Evolutionary conservation across 1,140 invertebrate genomes (phyloP).

Genomic region (Propsilocerus akamusi): DNA sequence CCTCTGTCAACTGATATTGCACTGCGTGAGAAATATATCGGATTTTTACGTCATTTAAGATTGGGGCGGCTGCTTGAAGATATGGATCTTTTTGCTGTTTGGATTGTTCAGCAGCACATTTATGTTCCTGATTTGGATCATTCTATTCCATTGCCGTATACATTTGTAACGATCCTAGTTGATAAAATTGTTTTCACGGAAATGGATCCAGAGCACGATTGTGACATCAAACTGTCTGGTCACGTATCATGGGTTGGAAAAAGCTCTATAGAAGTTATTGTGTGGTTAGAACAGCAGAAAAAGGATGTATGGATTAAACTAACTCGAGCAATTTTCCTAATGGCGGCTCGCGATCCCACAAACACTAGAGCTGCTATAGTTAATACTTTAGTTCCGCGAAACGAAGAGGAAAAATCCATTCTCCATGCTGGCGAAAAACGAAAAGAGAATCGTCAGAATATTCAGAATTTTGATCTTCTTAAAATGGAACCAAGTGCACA

Average conservation of each 20-base stretch:
- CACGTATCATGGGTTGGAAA: slow-evolving; percentile 58
- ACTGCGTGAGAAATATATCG: slow-evolving; percentile 50
- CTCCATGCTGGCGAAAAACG: slow-evolving; percentile 35
- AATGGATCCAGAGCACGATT: slow-evolving; percentile 25
- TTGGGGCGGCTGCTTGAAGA: slow-evolving; percentile 59
- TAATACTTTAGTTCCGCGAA: slow-evolving; percentile 39
- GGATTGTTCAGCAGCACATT: slow-evolving; percentile 49
- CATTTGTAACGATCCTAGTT: slow-evolving; percentile 55
- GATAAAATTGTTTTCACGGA: slow-evolving; percentile 46
- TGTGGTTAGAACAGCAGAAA: slow-evolving; percentile 47
- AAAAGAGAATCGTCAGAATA: slow-evolving; percentile 27
- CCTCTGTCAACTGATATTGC: slow-evolving; percentile 39
- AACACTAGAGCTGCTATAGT: slow-evolving; percentile 38
- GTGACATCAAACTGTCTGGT: slow-evolving; percentile 50
- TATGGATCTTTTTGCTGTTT: slow-evolving; percentile 56
- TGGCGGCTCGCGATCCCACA: slow-evolving; percentile 53
- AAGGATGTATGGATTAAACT: slow-evolving; percentile 34
- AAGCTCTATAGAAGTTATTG: slow-evolving; percentile 51
- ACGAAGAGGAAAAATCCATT: slow-evolving; percentile 39
- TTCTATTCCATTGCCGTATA: slow-evolving; percentile 36
- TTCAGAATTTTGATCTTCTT: slow-evolving; percentile 34
- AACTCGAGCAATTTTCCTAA: slow-evolving; percentile 47
- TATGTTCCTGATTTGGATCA: slow-evolving; percentile 30
- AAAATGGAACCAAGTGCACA: slow-evolving; percentile 40
- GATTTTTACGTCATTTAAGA: slow-evolving; percentile 40